Base-by-base conservation (phyloP, 2,888 invertebrate species). In the Lasioglossum leucozonium region DNA sequence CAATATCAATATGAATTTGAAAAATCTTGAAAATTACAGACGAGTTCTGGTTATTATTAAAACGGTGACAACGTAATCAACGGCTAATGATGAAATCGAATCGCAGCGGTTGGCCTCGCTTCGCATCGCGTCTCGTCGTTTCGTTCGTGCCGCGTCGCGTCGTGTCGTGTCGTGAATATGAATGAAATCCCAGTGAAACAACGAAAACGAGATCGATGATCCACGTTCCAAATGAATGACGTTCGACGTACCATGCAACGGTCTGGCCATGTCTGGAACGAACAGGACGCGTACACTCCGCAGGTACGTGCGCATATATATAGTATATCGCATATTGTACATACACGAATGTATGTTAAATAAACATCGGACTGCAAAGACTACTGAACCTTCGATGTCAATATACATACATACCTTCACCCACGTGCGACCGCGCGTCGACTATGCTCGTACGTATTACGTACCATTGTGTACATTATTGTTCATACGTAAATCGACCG, bases 291-390 rank as follows among this genome's bases (percentile, higher is more conserved):
- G 69, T n/a, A 6, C 69, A 40, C 40, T 40, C 11, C 2, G 34
- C 55, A 18, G 22, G 18, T 30, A 22, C 5, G 30, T 6, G 18
- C 30, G 18, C 30, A 34, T 62, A 34, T n/a, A n/a, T n/a, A n/a
- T n/a, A n/a, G n/a, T n/a, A n/a, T 34, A 30, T 62, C 26, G 5
- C 30, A 62, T 62, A 62, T 16, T 55, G 55, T n/a, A 55, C 26
- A 62, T 26, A 30, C 62, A 0, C 30, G 62, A 62, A 62, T 62
- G 30, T 62, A 62, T 62, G 26, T 30, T 30, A 47, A 34, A 71
- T 51, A 72, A 77, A 44, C 65, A 5, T 51, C 18, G 85, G 79
- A 85, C 79, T 42, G 11, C 51, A 75, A 85, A 67, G 76, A 76
- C 69, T 34, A 4, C 11, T 4, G 42, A 67, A 22, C 37, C 37